Evolutionary conservation across 2,888 invertebrate genomes (phyloP).

Genomic region (Acronicta alni): DNA sequence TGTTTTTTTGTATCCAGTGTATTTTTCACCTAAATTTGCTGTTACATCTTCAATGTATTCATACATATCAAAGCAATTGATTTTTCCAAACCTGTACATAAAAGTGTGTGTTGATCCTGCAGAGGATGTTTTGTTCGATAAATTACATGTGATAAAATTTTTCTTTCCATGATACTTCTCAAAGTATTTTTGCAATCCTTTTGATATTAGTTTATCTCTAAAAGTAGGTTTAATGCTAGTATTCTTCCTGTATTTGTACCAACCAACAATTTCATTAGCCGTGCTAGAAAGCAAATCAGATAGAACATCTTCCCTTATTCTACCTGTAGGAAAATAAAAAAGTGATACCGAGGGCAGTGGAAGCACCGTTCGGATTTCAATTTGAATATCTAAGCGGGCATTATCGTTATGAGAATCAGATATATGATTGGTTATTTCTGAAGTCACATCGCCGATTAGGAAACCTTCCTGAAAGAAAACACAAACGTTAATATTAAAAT

Average conservation of each 20-base stretch:
- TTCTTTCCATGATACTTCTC: constrained; percentile 86
- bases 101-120: constrained; percentile 90
- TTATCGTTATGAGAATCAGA: constrained; percentile 92
- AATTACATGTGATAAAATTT: constrained; percentile 90
- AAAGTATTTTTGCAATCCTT: constrained; percentile 90
- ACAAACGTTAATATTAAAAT: constrained; percentile 4
- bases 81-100: constrained; percentile 90
- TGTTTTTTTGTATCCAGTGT: constrained; percentile 83
- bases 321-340: constrained; percentile 89
- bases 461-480: constrained; percentile 88
- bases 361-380: constrained; percentile 90
- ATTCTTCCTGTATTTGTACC: constrained; percentile 91
- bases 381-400: constrained; percentile 89
- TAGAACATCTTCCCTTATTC: constrained; percentile 88
- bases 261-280: constrained; percentile 90
- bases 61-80: constrained; percentile 87
- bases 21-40: constrained; percentile 86
- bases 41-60: constrained; percentile 88
- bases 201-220: constrained; percentile 90
- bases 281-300: constrained; percentile 85
- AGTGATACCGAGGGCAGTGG: constrained; percentile 89
- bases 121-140: constrained; percentile 87
- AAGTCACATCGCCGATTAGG: constrained; percentile 90
- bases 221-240: constrained; percentile 89
- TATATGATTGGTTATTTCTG: constrained; percentile 91